Base-by-base conservation (phyloP, 2,888 invertebrate genomes). In the Mythimna ferrago region DNA sequence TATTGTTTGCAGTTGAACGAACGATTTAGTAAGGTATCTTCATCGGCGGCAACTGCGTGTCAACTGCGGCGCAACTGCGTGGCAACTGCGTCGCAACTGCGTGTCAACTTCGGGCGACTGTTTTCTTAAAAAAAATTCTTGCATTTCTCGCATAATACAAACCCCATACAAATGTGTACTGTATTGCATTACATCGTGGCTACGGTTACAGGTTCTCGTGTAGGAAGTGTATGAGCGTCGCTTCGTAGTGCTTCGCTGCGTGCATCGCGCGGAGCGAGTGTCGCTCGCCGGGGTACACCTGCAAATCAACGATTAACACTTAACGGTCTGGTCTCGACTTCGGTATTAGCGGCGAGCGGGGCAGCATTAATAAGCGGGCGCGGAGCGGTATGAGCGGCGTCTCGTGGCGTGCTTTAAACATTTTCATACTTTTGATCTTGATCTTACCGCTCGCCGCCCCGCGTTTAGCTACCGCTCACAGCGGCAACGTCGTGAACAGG, bases 161-260 rank as follows among this genome's bases (percentile, higher is more conserved):
- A 53, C 57, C 68, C 62, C 62, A 57, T 81, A 73, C 64, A 67
- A 57, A 65, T 41, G 56, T 38, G n/a, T 80, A n/a, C 1, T 69
- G 54, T 56, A 66, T 51, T 38, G 51, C 56, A 57, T 35, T 66
- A 67, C 65, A 21, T 35, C 26, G 41, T 19, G n/a, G 7, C 38
- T 32, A 21, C 48, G 6, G 54, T 90, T 91, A 95, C 66, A 96
- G 86, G 84, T 96, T 96, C 78, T 96, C 96, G 86, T 99, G 99
- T 85, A 99, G 96, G 94, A 99, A 99, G 85, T 98, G 98, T 74
- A 99, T 96, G 76, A 99, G 96, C 66, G 98, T 98, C 10, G 99
- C 99, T 94, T 99, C 99, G 93, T 99, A 99, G 94, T 99, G 99
- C 94, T 99, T 99, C 88, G 98, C 99, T 51, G 99, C 98, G 94